Evolutionary conservation across 2,888 invertebrate genomes (phyloP), one percentile per base, ranked within the genome.

Genomic region (Julus scanicus): DNA sequence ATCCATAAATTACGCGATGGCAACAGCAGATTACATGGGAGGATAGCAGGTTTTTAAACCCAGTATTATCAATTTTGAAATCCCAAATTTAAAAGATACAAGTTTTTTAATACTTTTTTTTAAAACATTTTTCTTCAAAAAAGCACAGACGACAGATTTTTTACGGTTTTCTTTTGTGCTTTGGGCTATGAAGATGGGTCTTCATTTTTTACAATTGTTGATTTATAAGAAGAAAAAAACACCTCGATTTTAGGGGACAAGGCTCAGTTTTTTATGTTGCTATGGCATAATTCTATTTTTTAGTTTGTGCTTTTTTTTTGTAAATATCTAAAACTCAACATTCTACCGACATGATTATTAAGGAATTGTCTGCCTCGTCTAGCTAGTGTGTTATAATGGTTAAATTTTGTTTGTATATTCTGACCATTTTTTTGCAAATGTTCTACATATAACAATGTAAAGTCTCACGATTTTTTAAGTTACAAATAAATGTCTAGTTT

Each of bases 21-120:
- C 71, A 44, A 44, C 44, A 71, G 20, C 6, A 71, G 71, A 71
- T 71, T 71, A 6, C 44, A 44, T 44, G 6, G 29, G 71, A 29
- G 29, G 71, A 71, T 71, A 71, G 71, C 29, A 71, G 71, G 71
- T 71, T 71, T 71, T 71, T 71, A 71, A 71, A 71, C 71, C 71
- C 71, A 29, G 29, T 29, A 71, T 71, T 71, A 71, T 71, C 71
- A 71, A 71, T 20, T 71, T 71, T 29, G 29, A 71, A 71, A n/a
- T n/a, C n/a, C 29, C 71, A 71, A 20, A 71, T 20, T 71, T 29
- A 29, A 71, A 71, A 71, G 29, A 20, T 63, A 8, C 63, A 29
- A 15, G 57, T 57, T 57, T 57, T 57, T n/a, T n/a, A n/a, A n/a
- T 29, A 29, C 3, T 53, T 53, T 53, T 53, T 53, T 53, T 53